Base-by-base conservation (phyloP, 2,113 vertebrate genomes). In the Piaya cayana region DNA sequence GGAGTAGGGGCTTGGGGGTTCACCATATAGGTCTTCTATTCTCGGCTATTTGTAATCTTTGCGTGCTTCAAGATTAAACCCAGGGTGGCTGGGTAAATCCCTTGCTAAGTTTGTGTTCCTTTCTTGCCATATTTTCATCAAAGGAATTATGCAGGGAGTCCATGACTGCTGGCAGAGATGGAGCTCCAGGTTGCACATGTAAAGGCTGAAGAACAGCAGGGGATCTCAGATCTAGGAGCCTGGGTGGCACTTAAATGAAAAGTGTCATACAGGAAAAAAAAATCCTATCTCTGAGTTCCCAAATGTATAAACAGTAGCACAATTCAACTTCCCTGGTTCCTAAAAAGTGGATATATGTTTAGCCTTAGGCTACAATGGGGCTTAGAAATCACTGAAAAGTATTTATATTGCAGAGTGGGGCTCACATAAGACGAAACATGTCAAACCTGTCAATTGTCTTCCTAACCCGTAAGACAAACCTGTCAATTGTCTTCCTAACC, bases 1-100 rank as follows among this genome's bases (percentile, higher is more conserved):
- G 37, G 71, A 59, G n/a, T 0, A 0, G n/a, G 29, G 0, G 0
- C 39, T 12, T n/a, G 19, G 53, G 36, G 29, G 12, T 6, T 12
- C 20, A 10, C 42, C 34, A 8, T 4, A 1, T 23, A 21, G 55
- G 7, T 85, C 29, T 45, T 32, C 53, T 27, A 8, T 45, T 60
- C 86, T 76, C 26, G 12, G 36, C 15, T 42, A 2, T 22, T 59
- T 60, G 52, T 27, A 26, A 26, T 67, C 2, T 0, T 71, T 18
- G 10, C 11, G 47, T 22, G 42, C 75, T 70, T n/a, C 18, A n/a
- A 26, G n/a, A 18, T 36, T 29, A 50, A 32, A 71, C 29, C 19
- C 30, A 0, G 2, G 3, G 45, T 15, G 34, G 30, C 30, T n/a
- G 42, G 39, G 27, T 22, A 26, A 37, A 68, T 45, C 78, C 72